phyloP scores from a whole-genome alignment of 2,113 vertebrate species.

The Vidua macroura region DNA sequence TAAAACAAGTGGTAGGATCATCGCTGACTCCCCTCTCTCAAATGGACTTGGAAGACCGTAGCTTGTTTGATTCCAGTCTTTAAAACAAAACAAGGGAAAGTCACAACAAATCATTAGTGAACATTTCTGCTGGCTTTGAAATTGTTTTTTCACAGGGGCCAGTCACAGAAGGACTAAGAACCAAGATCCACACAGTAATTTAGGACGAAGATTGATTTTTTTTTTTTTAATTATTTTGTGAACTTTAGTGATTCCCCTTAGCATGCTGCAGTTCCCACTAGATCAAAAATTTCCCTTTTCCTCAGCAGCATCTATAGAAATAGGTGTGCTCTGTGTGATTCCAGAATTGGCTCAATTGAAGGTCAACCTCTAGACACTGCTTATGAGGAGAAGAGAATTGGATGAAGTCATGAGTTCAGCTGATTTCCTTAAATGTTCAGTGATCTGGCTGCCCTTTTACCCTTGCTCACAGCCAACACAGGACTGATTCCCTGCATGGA shows the following conservation, averaged over 20 bases:
- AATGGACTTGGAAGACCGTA: slow-evolving; percentile 75
- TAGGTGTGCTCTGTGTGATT: neutral
- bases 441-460: neutral
- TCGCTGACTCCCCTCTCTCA: slow-evolving; percentile 70
- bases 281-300: neutral
- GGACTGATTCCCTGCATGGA: neutral
- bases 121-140: neutral
- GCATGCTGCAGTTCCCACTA: neutral
- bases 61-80: slow-evolving; percentile 83
- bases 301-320: neutral
- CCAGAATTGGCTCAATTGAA: neutral
- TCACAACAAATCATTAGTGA: neutral
- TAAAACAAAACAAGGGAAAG: neutral
- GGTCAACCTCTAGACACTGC: neutral
- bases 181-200: neutral
- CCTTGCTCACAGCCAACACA: neutral
- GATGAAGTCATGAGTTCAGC: neutral
- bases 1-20: slow-evolving; percentile 76
- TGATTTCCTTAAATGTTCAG: neutral
- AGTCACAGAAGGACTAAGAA: neutral
- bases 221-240: neutral
- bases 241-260: neutral
- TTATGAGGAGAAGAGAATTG: neutral
- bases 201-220: neutral
- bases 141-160: neutral